phyloP scores from a whole-genome alignment of 2,888 invertebrate genomes.

The Drosophila glabriapex region DNA sequence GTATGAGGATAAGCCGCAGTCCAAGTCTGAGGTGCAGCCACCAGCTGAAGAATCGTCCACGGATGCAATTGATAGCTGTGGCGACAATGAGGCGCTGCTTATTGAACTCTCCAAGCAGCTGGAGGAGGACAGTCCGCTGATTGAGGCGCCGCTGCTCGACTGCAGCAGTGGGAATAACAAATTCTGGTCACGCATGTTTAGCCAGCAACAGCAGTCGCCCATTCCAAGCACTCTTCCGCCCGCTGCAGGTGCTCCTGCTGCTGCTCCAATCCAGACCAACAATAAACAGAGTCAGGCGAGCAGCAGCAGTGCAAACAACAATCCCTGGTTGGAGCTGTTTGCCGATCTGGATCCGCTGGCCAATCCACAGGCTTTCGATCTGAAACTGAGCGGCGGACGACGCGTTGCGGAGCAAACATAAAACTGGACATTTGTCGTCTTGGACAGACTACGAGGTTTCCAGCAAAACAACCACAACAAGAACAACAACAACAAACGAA shows the following conservation, averaged over 20 bases:
- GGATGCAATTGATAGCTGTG: constrained; percentile 18
- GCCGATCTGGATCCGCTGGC: constrained; percentile 83
- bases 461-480: constrained; percentile 20
- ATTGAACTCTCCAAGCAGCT: constrained; percentile 70
- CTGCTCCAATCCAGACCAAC: constrained; percentile 14
- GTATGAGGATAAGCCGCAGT: constrained; percentile 64
- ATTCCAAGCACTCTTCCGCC: constrained; percentile 26
- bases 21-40: constrained; percentile 7
- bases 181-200: constrained; percentile 73
- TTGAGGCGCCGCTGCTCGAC: constrained; percentile 50
- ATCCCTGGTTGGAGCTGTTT: constrained; percentile 82
- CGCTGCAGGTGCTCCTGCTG: constrained; percentile 7
- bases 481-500: constrained; percentile 1
- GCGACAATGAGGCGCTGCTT: constrained; percentile 69
- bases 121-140: constrained; percentile 65
- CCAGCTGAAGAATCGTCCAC: constrained; percentile 24
- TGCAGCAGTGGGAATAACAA: constrained; percentile 53
- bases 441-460: constrained; percentile 42
- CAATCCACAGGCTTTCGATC: constrained; percentile 83
- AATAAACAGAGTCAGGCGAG: constrained; percentile 28
- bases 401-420: constrained; percentile 82
- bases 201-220: constrained; percentile 44
- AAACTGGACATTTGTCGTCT: constrained; percentile 35
- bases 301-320: constrained; percentile 55
- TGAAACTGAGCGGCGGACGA: constrained; percentile 77